Conservation (phyloP, 2,888 invertebrate genomes). For the Troglohyphantes excavatus region DNA sequence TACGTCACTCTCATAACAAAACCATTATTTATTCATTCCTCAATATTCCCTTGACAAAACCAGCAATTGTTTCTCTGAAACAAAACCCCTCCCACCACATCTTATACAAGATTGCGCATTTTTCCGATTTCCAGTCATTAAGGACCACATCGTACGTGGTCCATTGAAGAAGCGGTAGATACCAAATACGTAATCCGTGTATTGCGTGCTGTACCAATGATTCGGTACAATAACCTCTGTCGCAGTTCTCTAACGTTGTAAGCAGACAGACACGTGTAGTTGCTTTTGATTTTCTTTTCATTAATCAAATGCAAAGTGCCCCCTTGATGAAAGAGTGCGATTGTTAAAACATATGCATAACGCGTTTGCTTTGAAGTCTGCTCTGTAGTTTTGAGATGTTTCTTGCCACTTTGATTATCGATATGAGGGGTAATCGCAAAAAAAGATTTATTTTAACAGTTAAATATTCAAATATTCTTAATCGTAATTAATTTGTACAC, state of each 20-base stretch:
- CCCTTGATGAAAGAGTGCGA: too few relatives aligned
- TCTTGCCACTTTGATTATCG: too few relatives aligned
- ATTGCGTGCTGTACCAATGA: constrained; percentile 14
- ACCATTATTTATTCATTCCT: background rate
- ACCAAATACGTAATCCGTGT: constrained; percentile 19
- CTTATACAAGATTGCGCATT: background rate
- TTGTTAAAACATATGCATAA: too few relatives aligned
- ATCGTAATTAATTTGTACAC: too few relatives aligned
- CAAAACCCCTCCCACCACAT: background rate
- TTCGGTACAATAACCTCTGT: constrained; percentile 5
- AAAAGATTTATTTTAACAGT: too few relatives aligned
- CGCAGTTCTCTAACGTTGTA: background rate
- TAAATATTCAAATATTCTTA: too few relatives aligned
- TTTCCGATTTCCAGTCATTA: constrained; percentile 6
- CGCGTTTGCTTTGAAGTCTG: too few relatives aligned
- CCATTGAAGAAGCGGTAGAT: background rate
- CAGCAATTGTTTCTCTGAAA: background rate
- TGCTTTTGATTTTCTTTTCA: background rate
- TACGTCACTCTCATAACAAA: too few relatives aligned
- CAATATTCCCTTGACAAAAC: background rate
- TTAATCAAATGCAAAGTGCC: background rate
- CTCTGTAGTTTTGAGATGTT: too few relatives aligned
- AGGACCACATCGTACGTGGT: background rate
- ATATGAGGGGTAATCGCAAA: too few relatives aligned
- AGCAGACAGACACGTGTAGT: background rate